These are phyloP conservation scores for Solenodon paradoxus DNA, from an alignment of 2,113 vertebrate species.

Conservation along the genomic window DNA sequence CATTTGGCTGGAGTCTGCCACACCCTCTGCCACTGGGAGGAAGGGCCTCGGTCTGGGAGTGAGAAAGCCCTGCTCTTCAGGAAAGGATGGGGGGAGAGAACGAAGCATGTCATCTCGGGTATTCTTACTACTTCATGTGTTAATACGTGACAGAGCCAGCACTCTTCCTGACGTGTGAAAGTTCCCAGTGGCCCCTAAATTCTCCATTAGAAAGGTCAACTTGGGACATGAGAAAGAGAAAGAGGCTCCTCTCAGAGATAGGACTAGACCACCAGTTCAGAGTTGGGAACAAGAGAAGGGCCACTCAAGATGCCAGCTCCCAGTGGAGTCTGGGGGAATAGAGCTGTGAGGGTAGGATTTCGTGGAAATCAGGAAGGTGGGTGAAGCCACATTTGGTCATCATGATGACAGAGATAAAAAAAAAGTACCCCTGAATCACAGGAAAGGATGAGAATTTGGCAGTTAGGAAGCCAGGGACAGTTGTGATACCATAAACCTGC, in stretches of 20 bases:
- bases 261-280: neutral
- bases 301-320: neutral
- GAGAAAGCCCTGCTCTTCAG: neutral
- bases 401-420: neutral
- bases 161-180: neutral
- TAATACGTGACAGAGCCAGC: no score
- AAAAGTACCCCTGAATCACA: neutral
- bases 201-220: neutral
- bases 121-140: neutral
- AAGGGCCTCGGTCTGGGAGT: neutral
- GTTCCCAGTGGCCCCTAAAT: neutral
- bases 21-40: neutral
- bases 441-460: neutral
- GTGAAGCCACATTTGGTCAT: neutral
- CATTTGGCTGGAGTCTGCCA: neutral
- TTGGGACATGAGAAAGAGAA: neutral
- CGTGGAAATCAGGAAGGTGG: neutral
- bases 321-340: no score
- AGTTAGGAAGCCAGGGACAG: neutral
- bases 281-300: neutral
- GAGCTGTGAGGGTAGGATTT: no score
- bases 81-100: neutral
- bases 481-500: neutral
- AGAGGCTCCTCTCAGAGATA: neutral
- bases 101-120: accelerated